Conservation (phyloP, 1,140 invertebrate species). For the Coboldia fuscipes region DNA sequence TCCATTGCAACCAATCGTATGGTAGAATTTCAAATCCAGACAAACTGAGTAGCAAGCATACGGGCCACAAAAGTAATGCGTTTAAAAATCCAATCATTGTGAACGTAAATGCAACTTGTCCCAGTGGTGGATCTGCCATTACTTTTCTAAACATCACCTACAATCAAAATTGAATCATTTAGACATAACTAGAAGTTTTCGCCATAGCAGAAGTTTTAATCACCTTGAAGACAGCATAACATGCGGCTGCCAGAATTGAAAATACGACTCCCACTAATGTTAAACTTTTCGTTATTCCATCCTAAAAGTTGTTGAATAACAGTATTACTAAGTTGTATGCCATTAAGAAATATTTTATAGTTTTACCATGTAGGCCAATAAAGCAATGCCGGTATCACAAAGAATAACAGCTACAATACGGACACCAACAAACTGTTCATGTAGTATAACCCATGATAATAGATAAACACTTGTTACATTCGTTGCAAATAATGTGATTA, state of each 20-base stretch:
- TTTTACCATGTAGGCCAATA: constrained; percentile 90
- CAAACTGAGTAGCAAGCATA: constrained; percentile 63
- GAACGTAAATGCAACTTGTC: constrained; percentile 73
- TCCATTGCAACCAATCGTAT: constrained; percentile 61
- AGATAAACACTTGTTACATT: constrained; percentile 85
- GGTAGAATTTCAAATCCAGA: constrained; percentile 59
- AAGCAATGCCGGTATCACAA: constrained; percentile 80
- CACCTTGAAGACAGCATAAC: constrained; percentile 83
- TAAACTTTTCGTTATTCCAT: constrained; percentile 73
- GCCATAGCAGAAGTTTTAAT: constrained; percentile 11
- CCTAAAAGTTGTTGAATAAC: too few species aligned
- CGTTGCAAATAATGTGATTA: constrained; percentile 78
- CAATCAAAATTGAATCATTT: constrained; percentile 4
- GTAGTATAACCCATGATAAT: constrained; percentile 86
- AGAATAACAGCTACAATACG: constrained; percentile 86
- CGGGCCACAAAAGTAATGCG: constrained; percentile 64
- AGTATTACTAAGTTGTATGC: too few species aligned
- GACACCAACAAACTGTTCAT: constrained; percentile 89
- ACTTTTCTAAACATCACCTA: constrained; percentile 79
- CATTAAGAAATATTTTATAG: too few species aligned
- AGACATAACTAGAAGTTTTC: constrained; percentile 6
- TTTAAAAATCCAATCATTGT: constrained; percentile 68
- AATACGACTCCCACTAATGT: constrained; percentile 82
- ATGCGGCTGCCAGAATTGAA: constrained; percentile 67
- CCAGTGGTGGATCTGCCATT: constrained; percentile 72